These are phyloP conservation scores for Botia kubotai DNA, from an alignment of 2,797 vertebrate species.

Conservation along the genomic window DNA sequence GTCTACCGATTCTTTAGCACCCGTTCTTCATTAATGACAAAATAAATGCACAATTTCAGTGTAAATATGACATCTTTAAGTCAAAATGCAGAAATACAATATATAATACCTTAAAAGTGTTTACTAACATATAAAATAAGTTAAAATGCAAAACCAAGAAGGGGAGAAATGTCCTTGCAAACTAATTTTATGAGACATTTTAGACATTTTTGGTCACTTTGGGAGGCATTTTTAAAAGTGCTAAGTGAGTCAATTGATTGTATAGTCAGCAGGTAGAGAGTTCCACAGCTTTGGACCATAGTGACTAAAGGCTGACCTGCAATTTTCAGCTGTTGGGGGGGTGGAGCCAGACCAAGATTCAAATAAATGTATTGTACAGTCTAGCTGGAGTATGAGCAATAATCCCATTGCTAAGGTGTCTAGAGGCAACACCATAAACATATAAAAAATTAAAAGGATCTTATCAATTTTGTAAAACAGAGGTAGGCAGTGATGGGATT, in stretches of 20 bases:
- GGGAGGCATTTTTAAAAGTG: neutral
- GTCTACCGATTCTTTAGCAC: neutral
- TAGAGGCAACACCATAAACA: no score
- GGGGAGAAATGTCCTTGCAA: neutral
- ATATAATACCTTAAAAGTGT: neutral
- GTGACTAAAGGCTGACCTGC: no score
- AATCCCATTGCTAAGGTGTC: no score
- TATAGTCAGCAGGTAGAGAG: neutral
- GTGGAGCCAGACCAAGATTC: no score
- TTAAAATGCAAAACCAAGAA: neutral
- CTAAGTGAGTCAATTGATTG: neutral
- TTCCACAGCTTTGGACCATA: neutral
- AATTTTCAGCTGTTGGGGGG: no score
- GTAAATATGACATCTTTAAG: neutral
- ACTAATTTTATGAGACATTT: neutral
- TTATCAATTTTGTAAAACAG: no score
- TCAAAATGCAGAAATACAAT: neutral
- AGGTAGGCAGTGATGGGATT: neutral
- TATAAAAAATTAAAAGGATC: no score
- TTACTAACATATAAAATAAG: neutral
- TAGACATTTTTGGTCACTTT: neutral
- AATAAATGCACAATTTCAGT: neutral
- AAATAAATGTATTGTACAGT: no score
- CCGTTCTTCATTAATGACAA: neutral
- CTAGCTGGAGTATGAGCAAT: no score